These are phyloP conservation scores for Drosophila novamexicana DNA, from an alignment of 1,140 invertebrate genomes.

Conservation along the genomic window DNA sequence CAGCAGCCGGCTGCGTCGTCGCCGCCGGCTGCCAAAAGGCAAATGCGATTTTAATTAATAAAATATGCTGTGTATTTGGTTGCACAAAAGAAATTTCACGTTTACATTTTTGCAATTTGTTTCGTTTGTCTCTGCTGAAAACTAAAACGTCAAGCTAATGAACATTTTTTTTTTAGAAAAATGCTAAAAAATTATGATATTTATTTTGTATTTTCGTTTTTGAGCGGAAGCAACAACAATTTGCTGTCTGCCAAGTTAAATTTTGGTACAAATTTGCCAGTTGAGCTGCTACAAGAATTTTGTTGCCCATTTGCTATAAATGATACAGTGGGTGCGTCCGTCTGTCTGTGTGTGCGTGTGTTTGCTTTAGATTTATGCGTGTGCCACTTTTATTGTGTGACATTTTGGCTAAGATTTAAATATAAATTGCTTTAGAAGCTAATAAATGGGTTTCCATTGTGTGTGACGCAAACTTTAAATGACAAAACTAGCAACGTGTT, in stretches of 20 bases:
- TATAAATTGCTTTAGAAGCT: slow-evolving; percentile 63
- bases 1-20: slow-evolving; percentile 37
- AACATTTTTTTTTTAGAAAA: slow-evolving; percentile 53
- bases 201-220: not conserved
- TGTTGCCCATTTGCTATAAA: slow-evolving; percentile 59
- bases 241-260: slow-evolving; percentile 43
- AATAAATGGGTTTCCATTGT: slow-evolving; percentile 58
- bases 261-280: slow-evolving; percentile 73
- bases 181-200: slow-evolving; percentile 21
- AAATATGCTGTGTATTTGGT: slow-evolving; percentile 74
- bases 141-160: slow-evolving; percentile 61
- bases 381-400: slow-evolving; percentile 69
- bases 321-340: not conserved
- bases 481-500: slow-evolving; percentile 17
- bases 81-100: slow-evolving; percentile 75
- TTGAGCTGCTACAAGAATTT: slow-evolving; percentile 70
- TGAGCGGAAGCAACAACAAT: slow-evolving; percentile 1
- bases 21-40: slow-evolving; percentile 49
- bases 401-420: slow-evolving; percentile 36
- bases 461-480: slow-evolving; percentile 37
- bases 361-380: slow-evolving; percentile 73
- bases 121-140: slow-evolving; percentile 38
- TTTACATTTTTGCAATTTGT: slow-evolving; percentile 51
- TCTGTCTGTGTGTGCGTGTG: slow-evolving; percentile 10
- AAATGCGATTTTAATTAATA: slow-evolving; percentile 82